Conservation (phyloP, 2,113 vertebrate genomes). For the Bubo scandiacus region DNA sequence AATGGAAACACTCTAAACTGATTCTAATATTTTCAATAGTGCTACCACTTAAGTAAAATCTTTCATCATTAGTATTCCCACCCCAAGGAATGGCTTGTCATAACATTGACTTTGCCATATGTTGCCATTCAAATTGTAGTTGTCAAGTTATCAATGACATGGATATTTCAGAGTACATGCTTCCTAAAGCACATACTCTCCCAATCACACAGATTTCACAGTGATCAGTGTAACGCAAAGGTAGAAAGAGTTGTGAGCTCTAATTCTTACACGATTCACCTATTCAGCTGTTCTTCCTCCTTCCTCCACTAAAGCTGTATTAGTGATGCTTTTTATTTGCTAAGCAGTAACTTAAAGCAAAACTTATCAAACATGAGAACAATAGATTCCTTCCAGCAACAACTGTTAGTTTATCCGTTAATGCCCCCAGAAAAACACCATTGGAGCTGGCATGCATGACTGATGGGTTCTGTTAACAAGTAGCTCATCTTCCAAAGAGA, state of each 20-base stretch:
- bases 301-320: not conserved
- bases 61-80: not conserved
- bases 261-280: not conserved
- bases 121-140: not conserved
- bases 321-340: not conserved
- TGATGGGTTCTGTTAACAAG: not conserved
- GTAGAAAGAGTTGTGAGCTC: not conserved
- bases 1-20: not conserved
- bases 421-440: accelerated
- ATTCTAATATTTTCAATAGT: not conserved
- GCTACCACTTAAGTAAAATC: not conserved
- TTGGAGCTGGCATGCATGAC: not conserved
- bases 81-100: not conserved
- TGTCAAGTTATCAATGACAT: not conserved
- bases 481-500: not conserved
- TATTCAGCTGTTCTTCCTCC: not conserved
- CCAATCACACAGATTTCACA: not conserved
- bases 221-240: not conserved
- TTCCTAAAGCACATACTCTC: not conserved
- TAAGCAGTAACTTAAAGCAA: not conserved
- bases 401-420: not conserved
- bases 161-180: not conserved
- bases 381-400: not conserved
- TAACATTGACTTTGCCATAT: not conserved
- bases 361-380: not conserved